Evolutionary conservation across 1,140 invertebrate species (phyloP).

Genomic region (Apolygus lucorum): DNA sequence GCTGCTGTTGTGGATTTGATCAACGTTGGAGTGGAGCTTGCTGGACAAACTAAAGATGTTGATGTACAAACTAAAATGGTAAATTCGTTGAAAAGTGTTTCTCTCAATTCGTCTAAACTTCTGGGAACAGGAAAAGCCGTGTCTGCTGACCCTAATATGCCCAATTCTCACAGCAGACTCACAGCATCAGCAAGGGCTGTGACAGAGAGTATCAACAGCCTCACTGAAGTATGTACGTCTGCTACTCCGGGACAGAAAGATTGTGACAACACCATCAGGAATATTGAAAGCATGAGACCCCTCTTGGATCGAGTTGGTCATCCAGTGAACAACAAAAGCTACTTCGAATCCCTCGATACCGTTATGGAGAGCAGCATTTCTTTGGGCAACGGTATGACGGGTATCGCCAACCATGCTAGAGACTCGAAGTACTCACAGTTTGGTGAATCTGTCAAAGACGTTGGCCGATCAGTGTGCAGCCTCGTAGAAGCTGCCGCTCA

Average conservation of each 20-base stretch:
- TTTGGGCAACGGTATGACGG: constrained; percentile 79
- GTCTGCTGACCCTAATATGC: constrained; percentile 77
- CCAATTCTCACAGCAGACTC: constrained; percentile 83
- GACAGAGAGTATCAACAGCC: constrained; percentile 85
- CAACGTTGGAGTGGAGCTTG: constrained; percentile 70
- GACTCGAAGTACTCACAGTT: constrained; percentile 79
- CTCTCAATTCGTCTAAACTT: constrained; percentile 78
- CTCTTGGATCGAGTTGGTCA: constrained; percentile 79
- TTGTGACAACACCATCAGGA: constrained; percentile 90
- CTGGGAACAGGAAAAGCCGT: constrained; percentile 80
- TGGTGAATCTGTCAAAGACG: constrained; percentile 72
- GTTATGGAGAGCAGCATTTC: constrained; percentile 90
- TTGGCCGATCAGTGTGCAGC: constrained; percentile 79
- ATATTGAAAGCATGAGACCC: constrained; percentile 75
- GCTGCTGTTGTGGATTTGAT: constrained; percentile 68
- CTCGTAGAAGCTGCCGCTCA: constrained; percentile 90
- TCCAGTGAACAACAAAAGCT: constrained; percentile 78
- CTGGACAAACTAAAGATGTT: constrained; percentile 62
- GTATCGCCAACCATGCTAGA: constrained; percentile 87
- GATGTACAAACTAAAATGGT: constrained; percentile 70
- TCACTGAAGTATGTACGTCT: constrained; percentile 65
- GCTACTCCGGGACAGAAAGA: constrained; percentile 83
- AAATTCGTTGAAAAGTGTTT: constrained; percentile 75
- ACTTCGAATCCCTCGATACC: constrained; percentile 89
- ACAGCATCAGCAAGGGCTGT: constrained; percentile 73